These are phyloP conservation scores for Xestia c-nigrum DNA, from an alignment of 2,888 invertebrate species.

Conservation along the genomic window DNA sequence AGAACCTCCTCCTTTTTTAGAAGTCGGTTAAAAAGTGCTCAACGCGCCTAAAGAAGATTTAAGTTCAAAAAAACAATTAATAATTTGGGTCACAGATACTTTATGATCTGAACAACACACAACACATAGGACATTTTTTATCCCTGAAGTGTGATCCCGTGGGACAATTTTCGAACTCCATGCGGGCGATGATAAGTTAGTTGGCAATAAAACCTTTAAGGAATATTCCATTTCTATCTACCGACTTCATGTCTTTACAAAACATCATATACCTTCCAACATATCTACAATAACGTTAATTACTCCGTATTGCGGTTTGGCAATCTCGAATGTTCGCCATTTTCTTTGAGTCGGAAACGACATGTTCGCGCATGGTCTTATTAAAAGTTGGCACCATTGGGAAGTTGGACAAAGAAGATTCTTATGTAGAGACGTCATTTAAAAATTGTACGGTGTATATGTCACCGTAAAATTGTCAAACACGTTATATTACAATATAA, in stretches of 20 bases:
- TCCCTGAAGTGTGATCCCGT: too few relatives aligned
- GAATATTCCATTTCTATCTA: background rate
- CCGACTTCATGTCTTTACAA: background rate
- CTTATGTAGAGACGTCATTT: background rate
- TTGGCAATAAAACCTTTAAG: background rate
- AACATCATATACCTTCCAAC: background rate
- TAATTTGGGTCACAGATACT: too few relatives aligned
- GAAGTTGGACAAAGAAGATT: background rate
- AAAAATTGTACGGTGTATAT: constrained; percentile 1
- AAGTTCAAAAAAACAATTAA: too few relatives aligned
- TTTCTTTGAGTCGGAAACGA: constrained; percentile 15
- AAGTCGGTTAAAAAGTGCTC: too few relatives aligned
- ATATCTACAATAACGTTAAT: constrained; percentile 13
- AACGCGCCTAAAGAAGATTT: too few relatives aligned
- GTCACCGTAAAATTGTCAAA: too few relatives aligned
- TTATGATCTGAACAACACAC: too few relatives aligned
- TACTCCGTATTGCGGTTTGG: constrained; percentile 30
- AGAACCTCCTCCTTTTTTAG: too few relatives aligned
- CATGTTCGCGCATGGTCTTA: background rate
- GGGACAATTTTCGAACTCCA: too few relatives aligned
- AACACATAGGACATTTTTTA: too few relatives aligned
- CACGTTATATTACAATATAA: too few relatives aligned
- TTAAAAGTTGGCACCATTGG: constrained; percentile 4
- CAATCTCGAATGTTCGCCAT: constrained; percentile 22
- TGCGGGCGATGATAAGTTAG: too few relatives aligned